These are phyloP conservation scores for Heterodera schachtii DNA, from an alignment of 1,140 invertebrate genomes.

Conservation along the genomic window DNA sequence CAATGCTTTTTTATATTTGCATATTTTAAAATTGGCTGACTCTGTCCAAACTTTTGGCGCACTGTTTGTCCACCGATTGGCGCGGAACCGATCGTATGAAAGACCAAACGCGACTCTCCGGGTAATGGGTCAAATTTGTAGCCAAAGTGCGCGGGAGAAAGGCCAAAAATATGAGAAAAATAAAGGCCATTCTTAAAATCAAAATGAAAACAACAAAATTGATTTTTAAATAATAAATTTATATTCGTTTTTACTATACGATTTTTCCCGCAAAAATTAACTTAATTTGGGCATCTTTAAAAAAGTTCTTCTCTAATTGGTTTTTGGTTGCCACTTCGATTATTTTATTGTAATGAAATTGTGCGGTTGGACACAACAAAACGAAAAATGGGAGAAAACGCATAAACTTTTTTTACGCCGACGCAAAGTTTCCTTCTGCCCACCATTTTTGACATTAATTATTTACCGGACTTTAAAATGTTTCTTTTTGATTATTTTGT, in stretches of 20 bases:
- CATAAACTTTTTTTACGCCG: too few species aligned
- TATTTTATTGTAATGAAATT: not conserved
- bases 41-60: constrained; percentile 46
- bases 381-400: too few species aligned
- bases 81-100: constrained; percentile 34
- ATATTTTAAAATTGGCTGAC: not conserved
- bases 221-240: not conserved
- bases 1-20: not conserved
- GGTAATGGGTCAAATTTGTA: constrained; percentile 43
- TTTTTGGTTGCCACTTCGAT: not conserved
- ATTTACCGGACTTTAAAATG: too few species aligned
- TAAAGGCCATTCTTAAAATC: not conserved
- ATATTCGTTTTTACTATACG: not conserved
- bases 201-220: constrained; percentile 11
- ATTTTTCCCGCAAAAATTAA: not conserved
- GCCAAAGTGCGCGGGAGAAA: constrained; percentile 11
- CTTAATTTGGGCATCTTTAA: not conserved
- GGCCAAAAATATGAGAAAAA: constrained; percentile 13
- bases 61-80: constrained; percentile 39
- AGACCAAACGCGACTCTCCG: constrained; percentile 47
- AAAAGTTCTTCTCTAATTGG: not conserved
- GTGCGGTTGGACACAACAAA: not conserved
- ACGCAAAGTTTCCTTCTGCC: too few species aligned
- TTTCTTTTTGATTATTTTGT: too few species aligned
- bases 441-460: too few species aligned